phyloP scores from a whole-genome alignment of 2,888 invertebrate species.

The Diplolepis rosae region DNA sequence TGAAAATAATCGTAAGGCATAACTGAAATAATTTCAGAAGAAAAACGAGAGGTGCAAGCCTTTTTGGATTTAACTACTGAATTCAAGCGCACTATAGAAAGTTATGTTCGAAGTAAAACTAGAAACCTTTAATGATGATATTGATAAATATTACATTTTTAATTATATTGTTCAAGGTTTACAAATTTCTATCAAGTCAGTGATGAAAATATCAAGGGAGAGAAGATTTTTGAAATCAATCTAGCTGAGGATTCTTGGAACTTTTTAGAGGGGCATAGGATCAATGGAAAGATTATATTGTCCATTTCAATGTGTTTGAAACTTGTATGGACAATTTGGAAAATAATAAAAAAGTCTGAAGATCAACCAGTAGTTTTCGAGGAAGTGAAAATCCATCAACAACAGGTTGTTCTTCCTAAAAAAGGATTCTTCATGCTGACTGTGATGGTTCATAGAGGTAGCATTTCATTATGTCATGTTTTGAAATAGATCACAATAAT shows the following conservation, averaged over 20 bases:
- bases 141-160: background rate
- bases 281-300: conserved; percentile 78
- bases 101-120: too few relatives aligned
- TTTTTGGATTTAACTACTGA: too few relatives aligned
- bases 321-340: conserved; percentile 75
- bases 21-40: too few relatives aligned
- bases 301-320: conserved; percentile 78
- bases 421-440: conserved; percentile 67
- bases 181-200: conserved; percentile 67
- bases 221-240: conserved; percentile 58
- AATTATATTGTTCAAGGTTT: conserved; percentile 71
- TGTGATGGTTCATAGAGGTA: conserved; percentile 65
- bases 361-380: conserved; percentile 64
- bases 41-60: too few relatives aligned
- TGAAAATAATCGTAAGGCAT: too few relatives aligned
- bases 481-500: too few relatives aligned
- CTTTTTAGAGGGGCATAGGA: conserved; percentile 75
- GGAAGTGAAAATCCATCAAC: conserved; percentile 74
- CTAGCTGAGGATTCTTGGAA: conserved; percentile 65
- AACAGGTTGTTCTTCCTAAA: conserved; percentile 72
- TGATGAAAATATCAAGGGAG: conserved; percentile 45
- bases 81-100: too few relatives aligned
- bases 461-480: too few relatives aligned
- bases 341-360: conserved; percentile 70
- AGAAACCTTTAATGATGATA: too few relatives aligned